Percentiles rank a stretch among this genome's conserved stretches.
These are phyloP conservation scores for Ormyrus thymus DNA, from an alignment of 2,888 invertebrate species.

Conservation along the genomic window DNA sequence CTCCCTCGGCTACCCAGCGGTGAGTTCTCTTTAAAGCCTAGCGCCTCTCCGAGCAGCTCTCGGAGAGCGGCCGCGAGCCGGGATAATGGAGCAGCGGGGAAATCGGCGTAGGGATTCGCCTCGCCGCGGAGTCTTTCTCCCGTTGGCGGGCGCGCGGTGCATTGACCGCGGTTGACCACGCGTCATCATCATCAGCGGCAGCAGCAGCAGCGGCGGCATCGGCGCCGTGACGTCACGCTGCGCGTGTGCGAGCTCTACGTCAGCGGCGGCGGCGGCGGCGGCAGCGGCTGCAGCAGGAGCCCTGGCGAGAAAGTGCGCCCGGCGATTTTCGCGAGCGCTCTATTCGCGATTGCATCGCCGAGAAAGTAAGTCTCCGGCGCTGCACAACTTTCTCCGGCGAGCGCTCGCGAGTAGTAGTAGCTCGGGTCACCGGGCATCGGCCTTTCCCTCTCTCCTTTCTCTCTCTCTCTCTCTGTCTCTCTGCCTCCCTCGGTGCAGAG, in stretches of 20 bases:
- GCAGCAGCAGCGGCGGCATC: constrained; percentile 56
- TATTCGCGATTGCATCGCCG: background rate
- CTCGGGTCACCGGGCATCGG: constrained; percentile 56
- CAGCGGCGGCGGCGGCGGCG: constrained; percentile 59
- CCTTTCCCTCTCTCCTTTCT: constrained; percentile 43
- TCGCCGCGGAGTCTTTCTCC: too few species aligned
- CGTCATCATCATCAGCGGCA: constrained; percentile 72
- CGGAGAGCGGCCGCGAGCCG: too few species aligned
- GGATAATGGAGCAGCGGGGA: too few species aligned
- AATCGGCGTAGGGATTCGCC: too few species aligned
- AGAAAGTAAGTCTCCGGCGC: constrained; percentile 50
- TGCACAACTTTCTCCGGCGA: constrained; percentile 53
- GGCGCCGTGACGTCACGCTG: constrained; percentile 69
- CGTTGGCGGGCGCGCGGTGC: constrained; percentile 64
- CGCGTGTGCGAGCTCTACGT: constrained; percentile 59
- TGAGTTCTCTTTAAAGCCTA: too few species aligned
- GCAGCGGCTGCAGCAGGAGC: too few species aligned
- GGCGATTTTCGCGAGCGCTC: too few species aligned
- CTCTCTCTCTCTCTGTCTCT: constrained; percentile 24
- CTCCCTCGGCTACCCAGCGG: too few species aligned
- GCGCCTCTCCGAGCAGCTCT: too few species aligned
- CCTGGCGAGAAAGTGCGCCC: too few species aligned
- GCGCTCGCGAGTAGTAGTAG: constrained; percentile 1
- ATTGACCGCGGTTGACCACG: constrained; percentile 75
- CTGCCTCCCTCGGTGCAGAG: constrained; percentile 4